These are phyloP conservation scores for Ommatoiulus sabulosus DNA, from an alignment of 2,888 invertebrate species.

Conservation along the genomic window DNA sequence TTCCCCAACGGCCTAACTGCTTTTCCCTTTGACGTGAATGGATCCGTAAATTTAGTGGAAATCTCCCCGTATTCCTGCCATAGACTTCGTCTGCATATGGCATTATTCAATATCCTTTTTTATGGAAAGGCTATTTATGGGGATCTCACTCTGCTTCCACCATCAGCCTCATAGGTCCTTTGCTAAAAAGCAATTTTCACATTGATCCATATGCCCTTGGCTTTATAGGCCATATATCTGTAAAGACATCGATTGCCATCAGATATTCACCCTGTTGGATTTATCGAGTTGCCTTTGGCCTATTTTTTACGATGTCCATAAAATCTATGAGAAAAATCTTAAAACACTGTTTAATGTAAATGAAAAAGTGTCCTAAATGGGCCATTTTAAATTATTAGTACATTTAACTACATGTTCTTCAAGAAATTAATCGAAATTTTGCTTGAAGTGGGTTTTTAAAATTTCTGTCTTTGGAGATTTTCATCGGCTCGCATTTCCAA, in stretches of 20 bases:
- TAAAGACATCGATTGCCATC: constrained; percentile 40
- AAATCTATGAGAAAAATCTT: background rate
- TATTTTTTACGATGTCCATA: background rate
- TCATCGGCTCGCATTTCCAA: no score
- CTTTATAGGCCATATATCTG: constrained; percentile 40
- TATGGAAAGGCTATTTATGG: constrained; percentile 40
- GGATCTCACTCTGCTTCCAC: background rate
- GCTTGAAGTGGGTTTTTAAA: no score
- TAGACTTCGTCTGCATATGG: constrained; percentile 30
- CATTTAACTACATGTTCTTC: no score
- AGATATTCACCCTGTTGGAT: constrained; percentile 37
- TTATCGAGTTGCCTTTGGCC: constrained; percentile 31
- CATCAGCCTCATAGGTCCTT: constrained; percentile 28
- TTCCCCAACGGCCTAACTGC: constrained; percentile 36
- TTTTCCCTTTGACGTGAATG: constrained; percentile 12
- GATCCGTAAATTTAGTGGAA: constrained; percentile 31
- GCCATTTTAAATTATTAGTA: no score
- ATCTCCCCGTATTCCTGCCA: background rate
- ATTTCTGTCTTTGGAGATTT: no score
- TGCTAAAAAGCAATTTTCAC: constrained; percentile 40
- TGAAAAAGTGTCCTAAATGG: background rate
- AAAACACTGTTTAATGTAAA: background rate
- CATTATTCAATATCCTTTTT: constrained; percentile 43
- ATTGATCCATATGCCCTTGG: constrained; percentile 40
- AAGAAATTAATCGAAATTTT: no score